Evolutionary conservation across 2,797 vertebrate species (phyloP), one percentile per base, ranked within the genome.

Genomic region (Alauda arvensis): DNA sequence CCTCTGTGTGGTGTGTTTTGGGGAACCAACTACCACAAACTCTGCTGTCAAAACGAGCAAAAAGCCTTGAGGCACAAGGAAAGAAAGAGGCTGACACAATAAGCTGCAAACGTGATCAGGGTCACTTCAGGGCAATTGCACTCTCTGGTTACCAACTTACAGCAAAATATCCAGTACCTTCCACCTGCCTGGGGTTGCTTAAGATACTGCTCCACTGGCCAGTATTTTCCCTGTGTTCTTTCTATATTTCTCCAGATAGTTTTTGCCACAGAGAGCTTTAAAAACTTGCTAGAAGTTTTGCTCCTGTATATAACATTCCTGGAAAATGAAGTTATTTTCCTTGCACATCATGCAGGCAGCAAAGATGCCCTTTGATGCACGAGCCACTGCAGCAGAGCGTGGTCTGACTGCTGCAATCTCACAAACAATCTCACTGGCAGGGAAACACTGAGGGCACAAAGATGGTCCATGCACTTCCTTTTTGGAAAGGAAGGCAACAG

Each of bases 351-450:
- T 3, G 23, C 3, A 49, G 70, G 33, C 43, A 61, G 68, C 23
- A 59, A 23, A 28, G 28, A 31, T 1, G 18, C 17, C 42, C 46
- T 52, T 5, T 14, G 29, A 43, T 8, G 31, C 37, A n/a, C 0
- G 12, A 85, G 52, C 33, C 28, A 18, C 39, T 19, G 33, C 16
- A 80, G 60, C 78, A 86, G 39, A 51, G 39, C 3, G 0, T 1
- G 10, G 31, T 6, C 12, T 3, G 17, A 14, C 4, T 51, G 52
- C 46, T 55, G 25, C 12, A 24, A 4, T 31, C 60, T n/a, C 49
- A 19, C 0, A 0, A 19, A 69, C 31, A 42, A 37, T 51, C 81
- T 70, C 42, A 23, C 4, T 5, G 26, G 8, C 12, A 60, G 18
- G 49, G 72, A 46, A 86, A 62, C 21, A 11, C 18, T 3, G 9